Conservation (phyloP, 1,140 invertebrate species). For the Nautilus pompilius region DNA sequence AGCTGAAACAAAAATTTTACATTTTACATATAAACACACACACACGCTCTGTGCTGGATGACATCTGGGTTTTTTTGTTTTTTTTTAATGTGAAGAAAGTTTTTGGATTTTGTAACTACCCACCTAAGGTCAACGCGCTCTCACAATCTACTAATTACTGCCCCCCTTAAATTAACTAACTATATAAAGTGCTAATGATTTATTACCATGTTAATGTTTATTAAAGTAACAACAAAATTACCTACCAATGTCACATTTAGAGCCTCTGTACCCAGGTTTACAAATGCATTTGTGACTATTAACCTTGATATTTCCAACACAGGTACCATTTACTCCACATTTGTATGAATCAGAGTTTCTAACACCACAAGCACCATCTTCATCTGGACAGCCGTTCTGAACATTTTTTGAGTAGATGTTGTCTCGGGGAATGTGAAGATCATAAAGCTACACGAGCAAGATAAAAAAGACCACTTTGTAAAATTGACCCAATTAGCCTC, state of each 20-base stretch:
- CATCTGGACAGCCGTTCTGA: conserved; percentile 79
- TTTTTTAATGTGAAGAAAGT: no score
- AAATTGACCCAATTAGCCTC: not conserved
- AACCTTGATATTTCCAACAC: conserved; percentile 64
- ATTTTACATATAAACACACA: no score
- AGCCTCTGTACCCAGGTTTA: conserved; percentile 71
- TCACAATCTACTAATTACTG: no score
- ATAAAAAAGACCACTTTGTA: conserved; percentile 1
- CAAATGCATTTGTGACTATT: conserved; percentile 85
- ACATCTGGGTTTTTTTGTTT: no score
- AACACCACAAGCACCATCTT: conserved; percentile 66
- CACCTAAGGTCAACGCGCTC: no score
- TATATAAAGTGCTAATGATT: no score
- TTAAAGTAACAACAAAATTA: no score
- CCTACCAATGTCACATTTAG: conserved; percentile 69
- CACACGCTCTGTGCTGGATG: no score
- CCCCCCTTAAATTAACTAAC: no score
- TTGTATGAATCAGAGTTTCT: conserved; percentile 7
- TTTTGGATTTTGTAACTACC: no score
- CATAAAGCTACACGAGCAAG: conserved; percentile 69
- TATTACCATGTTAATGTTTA: no score
- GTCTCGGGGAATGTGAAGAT: conserved; percentile 74
- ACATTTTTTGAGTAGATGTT: conserved; percentile 58
- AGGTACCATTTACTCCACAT: conserved; percentile 72
- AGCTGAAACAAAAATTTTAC: conserved; percentile 31